A percentile compares a stretch with the other conserved stretches of the same genome.
phyloP scores from a whole-genome alignment of 1,140 invertebrate species.

The Drosophila elegans region DNA sequence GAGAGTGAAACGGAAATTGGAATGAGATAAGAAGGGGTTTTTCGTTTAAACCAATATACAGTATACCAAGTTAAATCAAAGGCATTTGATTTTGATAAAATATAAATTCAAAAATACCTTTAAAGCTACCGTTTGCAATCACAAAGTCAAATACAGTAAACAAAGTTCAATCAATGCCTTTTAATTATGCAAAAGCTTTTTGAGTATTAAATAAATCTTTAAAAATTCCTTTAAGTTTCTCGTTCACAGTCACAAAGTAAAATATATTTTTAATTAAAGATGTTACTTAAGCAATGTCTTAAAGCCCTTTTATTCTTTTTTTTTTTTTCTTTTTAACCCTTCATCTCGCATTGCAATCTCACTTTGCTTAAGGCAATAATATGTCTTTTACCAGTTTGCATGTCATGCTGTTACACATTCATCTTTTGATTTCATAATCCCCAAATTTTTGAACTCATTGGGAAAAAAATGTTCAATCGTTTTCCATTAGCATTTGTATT shows the following conservation, averaged over 20 bases:
- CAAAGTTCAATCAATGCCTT: background rate
- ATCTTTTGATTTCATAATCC: conserved; percentile 8
- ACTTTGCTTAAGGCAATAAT: background rate
- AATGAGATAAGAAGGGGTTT: background rate
- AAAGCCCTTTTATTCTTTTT: too few species aligned
- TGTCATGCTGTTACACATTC: background rate
- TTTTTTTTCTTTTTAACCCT: too few species aligned
- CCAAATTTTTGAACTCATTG: conserved; percentile 1
- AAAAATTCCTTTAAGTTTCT: too few species aligned
- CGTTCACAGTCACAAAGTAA: too few species aligned
- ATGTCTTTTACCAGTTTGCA: too few species aligned
- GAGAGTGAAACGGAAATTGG: conserved; percentile 18
- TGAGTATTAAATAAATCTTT: too few species aligned
- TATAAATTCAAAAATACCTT: too few species aligned
- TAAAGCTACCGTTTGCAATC: too few species aligned
- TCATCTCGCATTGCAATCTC: too few species aligned
- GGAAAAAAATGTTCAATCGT: conserved; percentile 17
- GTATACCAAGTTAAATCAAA: background rate
- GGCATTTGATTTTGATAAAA: too few species aligned
- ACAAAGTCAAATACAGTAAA: background rate
- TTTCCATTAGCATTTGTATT: conserved; percentile 36
- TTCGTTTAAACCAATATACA: background rate
- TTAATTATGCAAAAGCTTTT: too few species aligned
- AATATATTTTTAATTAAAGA: too few species aligned
- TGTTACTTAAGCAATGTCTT: background rate